Evolutionary conservation across 1,140 invertebrate species (phyloP).

Genomic region (Spodoptera litura): DNA sequence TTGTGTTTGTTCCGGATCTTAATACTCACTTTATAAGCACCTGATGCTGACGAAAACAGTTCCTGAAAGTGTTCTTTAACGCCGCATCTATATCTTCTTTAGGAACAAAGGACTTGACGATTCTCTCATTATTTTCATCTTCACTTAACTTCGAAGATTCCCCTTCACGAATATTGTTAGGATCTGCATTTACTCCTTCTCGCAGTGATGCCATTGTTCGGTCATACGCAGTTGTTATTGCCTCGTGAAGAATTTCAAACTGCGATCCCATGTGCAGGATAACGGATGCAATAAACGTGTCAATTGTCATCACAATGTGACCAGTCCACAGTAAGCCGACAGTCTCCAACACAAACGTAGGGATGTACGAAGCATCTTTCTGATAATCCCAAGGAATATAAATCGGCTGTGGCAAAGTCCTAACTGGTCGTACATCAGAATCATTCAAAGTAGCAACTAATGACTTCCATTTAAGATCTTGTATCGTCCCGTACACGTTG

Average conservation of each 20-base stretch:
- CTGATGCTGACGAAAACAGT: slow-evolving; percentile 77
- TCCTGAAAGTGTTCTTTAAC: slow-evolving; percentile 62
- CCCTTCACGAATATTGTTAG: slow-evolving; percentile 1
- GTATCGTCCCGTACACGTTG: slow-evolving; percentile 76
- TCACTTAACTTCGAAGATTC: neutral
- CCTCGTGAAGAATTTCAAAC: slow-evolving; percentile 76
- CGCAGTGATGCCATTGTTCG: slow-evolving; percentile 64
- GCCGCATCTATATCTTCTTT: slow-evolving; percentile 69
- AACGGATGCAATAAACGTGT: slow-evolving; percentile 78
- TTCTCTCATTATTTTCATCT: slow-evolving; percentile 53
- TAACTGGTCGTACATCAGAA: slow-evolving; percentile 57
- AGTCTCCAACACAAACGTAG: slow-evolving; percentile 75
- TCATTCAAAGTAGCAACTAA: slow-evolving; percentile 66
- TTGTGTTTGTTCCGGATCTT: neutral
- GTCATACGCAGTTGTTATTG: slow-evolving; percentile 73
- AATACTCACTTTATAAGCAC: slow-evolving; percentile 69
- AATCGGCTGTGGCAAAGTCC: slow-evolving; percentile 77
- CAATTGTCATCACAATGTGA: slow-evolving; percentile 81
- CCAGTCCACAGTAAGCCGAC: slow-evolving; percentile 80
- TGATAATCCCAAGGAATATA: slow-evolving; percentile 80
- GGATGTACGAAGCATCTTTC: slow-evolving; percentile 65
- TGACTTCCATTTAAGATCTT: slow-evolving; percentile 74
- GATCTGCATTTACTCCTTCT: slow-evolving; percentile 40
- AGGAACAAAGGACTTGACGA: slow-evolving; percentile 58
- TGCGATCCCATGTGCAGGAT: slow-evolving; percentile 81